Evolutionary conservation across 2,888 invertebrate genomes (phyloP).

Genomic region (Acronicta alni): DNA sequence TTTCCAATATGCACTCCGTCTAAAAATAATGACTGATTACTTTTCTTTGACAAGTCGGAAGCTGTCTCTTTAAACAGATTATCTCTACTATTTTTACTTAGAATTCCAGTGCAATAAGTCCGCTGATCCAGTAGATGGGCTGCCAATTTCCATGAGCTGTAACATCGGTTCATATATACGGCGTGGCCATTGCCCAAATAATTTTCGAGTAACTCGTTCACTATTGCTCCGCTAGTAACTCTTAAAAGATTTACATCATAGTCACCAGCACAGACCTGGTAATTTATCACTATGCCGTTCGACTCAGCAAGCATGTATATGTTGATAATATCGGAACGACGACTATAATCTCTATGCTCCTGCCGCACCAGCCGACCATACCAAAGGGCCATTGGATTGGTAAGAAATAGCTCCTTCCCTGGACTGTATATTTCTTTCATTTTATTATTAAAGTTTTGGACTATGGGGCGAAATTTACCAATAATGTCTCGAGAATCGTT

Average conservation of each 20-base stretch:
- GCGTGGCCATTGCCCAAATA: slow-evolving; percentile 18
- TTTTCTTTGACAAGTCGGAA: not conserved
- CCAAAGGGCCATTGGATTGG: slow-evolving; percentile 22
- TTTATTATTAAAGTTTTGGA: slow-evolving; percentile 29
- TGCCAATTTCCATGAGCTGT: slow-evolving; percentile 31
- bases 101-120: slow-evolving; percentile 38
- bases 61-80: slow-evolving; percentile 19
- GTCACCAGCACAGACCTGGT: slow-evolving; percentile 11
- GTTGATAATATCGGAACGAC: slow-evolving; percentile 2
- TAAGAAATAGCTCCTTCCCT: slow-evolving; percentile 26
- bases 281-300: slow-evolving; percentile 34
- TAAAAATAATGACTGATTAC: slow-evolving; percentile 10
- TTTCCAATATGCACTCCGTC: slow-evolving; percentile 25
- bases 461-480: slow-evolving; percentile 17
- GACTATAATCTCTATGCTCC: slow-evolving; percentile 14
- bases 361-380: slow-evolving; percentile 13
- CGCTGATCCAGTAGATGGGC: slow-evolving; percentile 16
- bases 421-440: slow-evolving; percentile 35
- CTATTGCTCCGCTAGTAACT: slow-evolving; percentile 5
- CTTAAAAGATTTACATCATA: slow-evolving; percentile 1
- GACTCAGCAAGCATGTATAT: slow-evolving; percentile 28
- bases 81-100: slow-evolving; percentile 20
- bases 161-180: slow-evolving; percentile 40
- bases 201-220: not conserved
- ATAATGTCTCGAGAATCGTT: not conserved